Conservation (phyloP, 2,113 vertebrate genomes). For the Chloroceryle aenea region DNA sequence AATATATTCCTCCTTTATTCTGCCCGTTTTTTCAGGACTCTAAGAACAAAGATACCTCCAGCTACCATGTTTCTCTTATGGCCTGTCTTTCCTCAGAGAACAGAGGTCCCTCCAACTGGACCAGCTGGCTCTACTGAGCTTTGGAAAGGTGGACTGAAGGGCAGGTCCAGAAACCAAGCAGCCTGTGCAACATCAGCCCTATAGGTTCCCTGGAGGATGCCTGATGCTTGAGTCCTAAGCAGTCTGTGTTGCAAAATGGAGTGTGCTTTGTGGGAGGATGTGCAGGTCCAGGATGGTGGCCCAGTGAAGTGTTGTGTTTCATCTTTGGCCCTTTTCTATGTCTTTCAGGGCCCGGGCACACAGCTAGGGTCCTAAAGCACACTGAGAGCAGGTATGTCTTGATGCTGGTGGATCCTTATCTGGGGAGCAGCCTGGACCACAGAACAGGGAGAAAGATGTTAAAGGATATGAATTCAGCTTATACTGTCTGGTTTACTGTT, state of each 20-base stretch:
- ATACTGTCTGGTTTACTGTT: background rate
- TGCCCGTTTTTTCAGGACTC: background rate
- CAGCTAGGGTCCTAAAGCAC: background rate
- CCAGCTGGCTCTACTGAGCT: background rate
- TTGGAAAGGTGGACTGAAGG: background rate
- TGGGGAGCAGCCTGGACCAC: background rate
- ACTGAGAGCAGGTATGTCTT: background rate
- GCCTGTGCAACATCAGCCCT: background rate
- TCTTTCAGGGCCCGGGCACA: background rate
- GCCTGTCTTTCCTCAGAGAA: background rate
- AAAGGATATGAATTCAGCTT: background rate
- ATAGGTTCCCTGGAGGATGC: background rate
- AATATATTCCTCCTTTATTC: background rate
- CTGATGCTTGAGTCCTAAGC: background rate
- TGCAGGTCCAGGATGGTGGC: background rate
- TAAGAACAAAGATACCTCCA: background rate
- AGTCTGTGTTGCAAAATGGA: background rate
- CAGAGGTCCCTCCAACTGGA: background rate
- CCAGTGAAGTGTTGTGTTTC: background rate
- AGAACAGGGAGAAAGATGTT: background rate
- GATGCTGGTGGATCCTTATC: background rate
- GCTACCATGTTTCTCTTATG: background rate
- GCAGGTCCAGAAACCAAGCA: background rate
- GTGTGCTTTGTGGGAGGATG: background rate
- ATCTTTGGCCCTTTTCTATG: background rate